phyloP scores from a whole-genome alignment of 92 coral and sea anemone species.

The Zoanthus sociatus region DNA sequence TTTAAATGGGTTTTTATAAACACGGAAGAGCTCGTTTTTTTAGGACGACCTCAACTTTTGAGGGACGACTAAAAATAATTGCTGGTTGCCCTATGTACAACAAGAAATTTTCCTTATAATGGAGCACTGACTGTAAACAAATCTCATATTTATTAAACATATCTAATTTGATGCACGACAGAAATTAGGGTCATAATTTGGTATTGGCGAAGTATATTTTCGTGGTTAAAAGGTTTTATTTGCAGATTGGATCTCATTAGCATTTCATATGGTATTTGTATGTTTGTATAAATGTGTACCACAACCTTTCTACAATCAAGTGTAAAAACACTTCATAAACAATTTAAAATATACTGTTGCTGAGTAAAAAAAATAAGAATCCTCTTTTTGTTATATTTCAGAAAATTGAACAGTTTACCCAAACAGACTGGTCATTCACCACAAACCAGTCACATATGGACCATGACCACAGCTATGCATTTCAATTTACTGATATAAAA shows the following conservation, averaged over 20 bases:
- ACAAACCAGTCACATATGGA: not conserved
- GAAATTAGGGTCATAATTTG: constrained; percentile 11
- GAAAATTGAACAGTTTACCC: not conserved
- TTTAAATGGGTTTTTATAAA: too few relatives aligned
- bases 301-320: constrained; percentile 7
- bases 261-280: constrained; percentile 6
- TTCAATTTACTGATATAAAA: not conserved
- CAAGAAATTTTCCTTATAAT: too few relatives aligned
- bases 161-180: not conserved
- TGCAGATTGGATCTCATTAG: constrained; percentile 11
- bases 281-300: constrained; percentile 1
- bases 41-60: too few relatives aligned
- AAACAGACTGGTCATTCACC: not conserved
- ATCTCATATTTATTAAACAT: not conserved
- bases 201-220: constrained; percentile 2
- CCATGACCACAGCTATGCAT: not conserved
- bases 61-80: too few relatives aligned
- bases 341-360: constrained; percentile 1
- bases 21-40: too few relatives aligned
- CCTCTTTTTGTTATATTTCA: not conserved
- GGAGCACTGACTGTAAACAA: not conserved
- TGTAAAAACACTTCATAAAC: not conserved
- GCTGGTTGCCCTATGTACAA: too few relatives aligned
- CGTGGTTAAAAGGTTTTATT: not conserved
- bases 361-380: not conserved